Percentiles rank a stretch among this genome's conserved stretches.
phyloP scores from a whole-genome alignment of 2,888 invertebrate genomes.

The Tetanocera ferruginea region DNA sequence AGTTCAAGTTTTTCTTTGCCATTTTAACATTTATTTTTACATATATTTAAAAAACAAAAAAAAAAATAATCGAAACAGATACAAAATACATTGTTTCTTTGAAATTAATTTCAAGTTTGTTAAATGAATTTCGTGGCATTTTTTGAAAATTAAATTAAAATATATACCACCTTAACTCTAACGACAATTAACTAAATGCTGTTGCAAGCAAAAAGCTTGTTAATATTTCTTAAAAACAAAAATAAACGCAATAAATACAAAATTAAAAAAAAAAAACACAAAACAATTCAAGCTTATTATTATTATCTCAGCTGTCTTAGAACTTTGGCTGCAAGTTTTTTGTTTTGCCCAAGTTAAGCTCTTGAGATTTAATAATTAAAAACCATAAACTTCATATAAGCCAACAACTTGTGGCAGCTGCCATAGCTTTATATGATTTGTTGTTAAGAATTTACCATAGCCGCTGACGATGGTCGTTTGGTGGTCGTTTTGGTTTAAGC shows the following conservation, averaged over 20 bases:
- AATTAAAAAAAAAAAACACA: not conserved
- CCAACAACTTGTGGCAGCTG: constrained; percentile 27
- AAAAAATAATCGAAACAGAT: too few relatives aligned
- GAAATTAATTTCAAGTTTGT: not conserved
- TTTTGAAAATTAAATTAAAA: not conserved
- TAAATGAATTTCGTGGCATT: not conserved
- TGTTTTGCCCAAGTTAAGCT: not conserved
- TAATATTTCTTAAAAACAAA: constrained; percentile 3
- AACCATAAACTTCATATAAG: constrained; percentile 32
- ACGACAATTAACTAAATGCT: not conserved
- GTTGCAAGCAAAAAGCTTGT: not conserved
- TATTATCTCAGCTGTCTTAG: constrained; percentile 19
- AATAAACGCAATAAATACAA: constrained; percentile 10
- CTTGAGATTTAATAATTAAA: constrained; percentile 15
- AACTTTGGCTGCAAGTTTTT: not conserved
- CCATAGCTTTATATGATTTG: constrained; percentile 4
- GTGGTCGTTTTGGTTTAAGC: not conserved
- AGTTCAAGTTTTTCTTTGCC: not conserved
- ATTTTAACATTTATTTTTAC: not conserved
- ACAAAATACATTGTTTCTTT: not conserved
- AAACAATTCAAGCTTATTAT: constrained; percentile 5
- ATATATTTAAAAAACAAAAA: too few relatives aligned
- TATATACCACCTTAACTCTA: not conserved
- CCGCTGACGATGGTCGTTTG: not conserved
- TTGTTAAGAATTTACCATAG: constrained; percentile 2